Percentiles rank a stretch among this genome's conserved stretches.
phyloP scores from a whole-genome alignment of 2,113 vertebrate genomes.

The Corythaeola cristata region DNA sequence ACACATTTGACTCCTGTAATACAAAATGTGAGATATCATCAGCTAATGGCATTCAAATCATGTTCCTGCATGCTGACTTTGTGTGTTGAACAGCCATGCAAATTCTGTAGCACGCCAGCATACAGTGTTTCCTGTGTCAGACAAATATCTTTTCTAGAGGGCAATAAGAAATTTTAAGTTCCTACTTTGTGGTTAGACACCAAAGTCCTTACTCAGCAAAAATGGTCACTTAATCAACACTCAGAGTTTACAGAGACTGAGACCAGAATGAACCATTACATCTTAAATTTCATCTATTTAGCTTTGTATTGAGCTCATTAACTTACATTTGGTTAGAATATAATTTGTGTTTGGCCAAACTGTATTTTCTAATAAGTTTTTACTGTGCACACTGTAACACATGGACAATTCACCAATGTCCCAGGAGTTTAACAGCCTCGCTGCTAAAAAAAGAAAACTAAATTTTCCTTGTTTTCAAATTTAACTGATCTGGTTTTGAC shows the following conservation, averaged over 20 bases:
- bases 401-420: neutral
- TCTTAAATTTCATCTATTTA: neutral
- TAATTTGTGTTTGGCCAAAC: neutral
- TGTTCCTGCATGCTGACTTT: constrained; percentile 55
- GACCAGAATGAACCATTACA: neutral
- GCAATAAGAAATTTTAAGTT: constrained; percentile 22
- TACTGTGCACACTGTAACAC: neutral
- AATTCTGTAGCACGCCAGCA: constrained; percentile 32
- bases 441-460: neutral
- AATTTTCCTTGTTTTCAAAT: neutral
- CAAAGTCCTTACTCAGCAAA: neutral
- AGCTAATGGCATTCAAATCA: constrained; percentile 65
- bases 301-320: neutral
- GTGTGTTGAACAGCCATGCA: constrained; percentile 49
- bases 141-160: constrained; percentile 42
- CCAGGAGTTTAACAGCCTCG: neutral
- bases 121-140: constrained; percentile 15
- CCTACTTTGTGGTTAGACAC: neutral
- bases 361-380: neutral
- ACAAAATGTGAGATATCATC: constrained; percentile 58
- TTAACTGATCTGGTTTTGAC: neutral
- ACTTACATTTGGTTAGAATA: neutral
- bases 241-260: neutral
- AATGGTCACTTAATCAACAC: neutral
- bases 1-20: constrained; percentile 11